phyloP scores from a whole-genome alignment of 1,140 invertebrate genomes.

The Metaphire vulgaris region DNA sequence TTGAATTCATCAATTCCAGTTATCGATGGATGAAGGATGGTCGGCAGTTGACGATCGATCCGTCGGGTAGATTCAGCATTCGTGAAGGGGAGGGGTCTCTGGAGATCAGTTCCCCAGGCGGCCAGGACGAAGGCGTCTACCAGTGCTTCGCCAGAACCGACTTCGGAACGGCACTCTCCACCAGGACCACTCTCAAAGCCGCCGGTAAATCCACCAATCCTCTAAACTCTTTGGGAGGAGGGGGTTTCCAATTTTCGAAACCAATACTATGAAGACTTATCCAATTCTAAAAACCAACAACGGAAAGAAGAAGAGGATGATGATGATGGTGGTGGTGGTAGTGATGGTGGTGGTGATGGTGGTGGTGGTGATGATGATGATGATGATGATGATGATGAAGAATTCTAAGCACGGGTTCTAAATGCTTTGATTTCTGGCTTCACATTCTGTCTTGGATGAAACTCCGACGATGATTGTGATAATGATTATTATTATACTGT shows the following conservation, averaged over 20 bases:
- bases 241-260: too few relatives aligned
- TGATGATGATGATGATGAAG: conserved; percentile 15
- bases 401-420: too few relatives aligned
- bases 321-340: neutral
- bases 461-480: too few relatives aligned
- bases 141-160: conserved; percentile 30
- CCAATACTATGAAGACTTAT: too few relatives aligned
- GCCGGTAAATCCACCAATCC: conserved; percentile 12
- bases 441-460: too few relatives aligned
- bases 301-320: neutral
- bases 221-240: neutral
- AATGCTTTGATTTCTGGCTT: too few relatives aligned
- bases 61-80: neutral
- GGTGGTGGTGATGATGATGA: conserved; percentile 12
- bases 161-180: conserved; percentile 19
- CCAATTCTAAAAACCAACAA: neutral
- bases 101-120: neutral
- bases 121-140: conserved; percentile 22
- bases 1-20: conserved; percentile 1
- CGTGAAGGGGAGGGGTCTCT: neutral
- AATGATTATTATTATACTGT: too few relatives aligned
- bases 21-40: conserved; percentile 19
- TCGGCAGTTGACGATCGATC: neutral
- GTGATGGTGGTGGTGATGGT: neutral
- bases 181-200: conserved; percentile 19